Evolutionary conservation across 2,888 invertebrate species (phyloP), one percentile per base, ranked within the genome.

Genomic region (Trisateles emortualis): DNA sequence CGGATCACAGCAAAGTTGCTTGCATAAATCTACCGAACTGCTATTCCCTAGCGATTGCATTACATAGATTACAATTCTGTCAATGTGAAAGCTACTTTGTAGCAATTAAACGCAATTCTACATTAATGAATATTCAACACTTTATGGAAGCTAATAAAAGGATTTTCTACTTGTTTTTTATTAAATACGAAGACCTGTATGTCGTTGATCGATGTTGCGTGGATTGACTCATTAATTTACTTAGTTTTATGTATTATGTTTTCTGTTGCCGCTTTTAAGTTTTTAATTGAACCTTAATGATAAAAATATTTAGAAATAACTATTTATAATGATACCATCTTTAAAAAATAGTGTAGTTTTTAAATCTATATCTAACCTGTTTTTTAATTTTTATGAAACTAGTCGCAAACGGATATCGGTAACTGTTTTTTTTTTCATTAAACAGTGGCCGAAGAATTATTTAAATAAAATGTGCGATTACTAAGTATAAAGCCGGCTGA

Each of bases 51-150:
- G 1, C 16, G 1, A 16, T 14, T 39, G 39, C 16, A 39, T 39
- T 39, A 39, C 39, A 39, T 39, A 39, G 48, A 69, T 54, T 49
- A 42, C 48, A 26, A 55, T 52, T 61, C 60, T 74, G 70, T 72
- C 68, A 67, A 64, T 52, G 54, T 62, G 61, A 63, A 60, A 51
- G 56, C 55, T 59, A 64, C 66, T 74, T 65, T 70, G 70, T 74
- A 78, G 73, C 72, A 81, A 84, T 83, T 81, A 79, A 78, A 79
- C 72, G 72, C 70, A 71, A 76, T 76, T 74, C 72, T 49, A 62
- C 56, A 59, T 57, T 64, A 67, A 75, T 79, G 74, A 74, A 79
- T 77, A 79, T 81, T 78, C 70, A 73, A 58, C 57, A 47, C 61
- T 67, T 56, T 67, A 68, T 68, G 67, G 62, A 57, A 54, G 56